phyloP scores from a whole-genome alignment of 2,113 vertebrate species.

The Corythaeola cristata region DNA sequence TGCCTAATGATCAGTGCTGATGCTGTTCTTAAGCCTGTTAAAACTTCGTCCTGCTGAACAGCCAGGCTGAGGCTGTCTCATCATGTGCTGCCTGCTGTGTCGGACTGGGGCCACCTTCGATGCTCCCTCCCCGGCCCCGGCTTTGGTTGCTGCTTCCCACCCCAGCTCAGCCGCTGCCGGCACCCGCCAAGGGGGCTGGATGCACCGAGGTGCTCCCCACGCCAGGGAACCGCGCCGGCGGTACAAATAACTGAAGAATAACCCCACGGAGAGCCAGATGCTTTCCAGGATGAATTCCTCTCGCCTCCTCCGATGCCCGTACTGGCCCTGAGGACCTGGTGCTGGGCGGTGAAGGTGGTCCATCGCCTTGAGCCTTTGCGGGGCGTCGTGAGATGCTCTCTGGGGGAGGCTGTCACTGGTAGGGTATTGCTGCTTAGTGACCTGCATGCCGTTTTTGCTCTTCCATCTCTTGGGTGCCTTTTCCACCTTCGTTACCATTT shows the following conservation, averaged over 20 bases:
- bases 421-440: neutral
- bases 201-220: neutral
- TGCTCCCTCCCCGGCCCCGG: neutral
- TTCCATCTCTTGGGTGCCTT: neutral
- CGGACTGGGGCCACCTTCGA: neutral
- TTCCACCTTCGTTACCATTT: neutral
- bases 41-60: slow-evolving; percentile 52
- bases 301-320: fast-evolving
- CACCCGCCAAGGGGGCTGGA: fast-evolving
- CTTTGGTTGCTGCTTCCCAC: neutral
- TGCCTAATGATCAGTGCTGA: slow-evolving; percentile 63
- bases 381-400: neutral
- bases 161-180: neutral
- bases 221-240: fast-evolving
- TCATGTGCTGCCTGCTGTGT: slow-evolving; percentile 17
- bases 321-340: neutral
- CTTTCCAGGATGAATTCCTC: neutral
- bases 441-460: neutral
- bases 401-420: neutral
- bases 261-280: neutral
- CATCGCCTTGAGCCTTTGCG: neutral
- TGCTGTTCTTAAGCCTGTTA: slow-evolving; percentile 65
- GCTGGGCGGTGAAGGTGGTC: neutral
- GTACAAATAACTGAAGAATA: neutral
- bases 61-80: neutral